These are phyloP conservation scores for Halisarca cf. caerulea DNA, from an alignment of 37 sponge, comb jelly and placozoan species.

Conservation along the genomic window DNA sequence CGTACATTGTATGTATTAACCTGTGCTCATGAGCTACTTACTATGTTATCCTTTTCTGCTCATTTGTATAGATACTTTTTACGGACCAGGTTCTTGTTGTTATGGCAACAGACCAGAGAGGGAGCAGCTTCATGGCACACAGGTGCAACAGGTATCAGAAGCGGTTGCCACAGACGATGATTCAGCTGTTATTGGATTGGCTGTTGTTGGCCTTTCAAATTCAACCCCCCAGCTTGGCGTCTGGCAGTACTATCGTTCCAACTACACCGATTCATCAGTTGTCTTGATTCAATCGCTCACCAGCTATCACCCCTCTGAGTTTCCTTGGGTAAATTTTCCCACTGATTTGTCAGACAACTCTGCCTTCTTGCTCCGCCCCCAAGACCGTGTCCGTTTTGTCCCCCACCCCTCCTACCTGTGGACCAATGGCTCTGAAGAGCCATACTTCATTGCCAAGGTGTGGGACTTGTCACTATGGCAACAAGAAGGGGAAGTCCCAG, in stretches of 20 bases:
- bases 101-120: not conserved
- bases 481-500: conserved; percentile 24
- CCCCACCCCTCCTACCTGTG: conserved; percentile 72
- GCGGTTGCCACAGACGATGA: conserved; percentile 48
- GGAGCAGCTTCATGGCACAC: conserved; percentile 27
- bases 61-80: conserved; percentile 59
- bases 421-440: conserved; percentile 15
- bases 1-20: too few relatives aligned
- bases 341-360: conserved; percentile 32
- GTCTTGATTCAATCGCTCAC: not conserved
- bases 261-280: conserved; percentile 36
- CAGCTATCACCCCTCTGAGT: not conserved
- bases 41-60: not conserved
- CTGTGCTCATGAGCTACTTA: too few relatives aligned
- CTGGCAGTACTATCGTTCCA: conserved; percentile 75
- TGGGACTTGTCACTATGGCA: conserved; percentile 77
- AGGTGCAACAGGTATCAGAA: conserved; percentile 34
- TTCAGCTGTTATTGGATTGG: conserved; percentile 55
- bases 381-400: conserved; percentile 69
- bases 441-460: conserved; percentile 59
- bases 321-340: conserved; percentile 76
- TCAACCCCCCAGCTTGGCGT: conserved; percentile 26
- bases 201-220: conserved; percentile 38
- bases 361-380: conserved; percentile 65
- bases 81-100: conserved; percentile 74